Evolutionary conservation across 2,113 vertebrate species (phyloP).

Genomic region (Sapajus apella): DNA sequence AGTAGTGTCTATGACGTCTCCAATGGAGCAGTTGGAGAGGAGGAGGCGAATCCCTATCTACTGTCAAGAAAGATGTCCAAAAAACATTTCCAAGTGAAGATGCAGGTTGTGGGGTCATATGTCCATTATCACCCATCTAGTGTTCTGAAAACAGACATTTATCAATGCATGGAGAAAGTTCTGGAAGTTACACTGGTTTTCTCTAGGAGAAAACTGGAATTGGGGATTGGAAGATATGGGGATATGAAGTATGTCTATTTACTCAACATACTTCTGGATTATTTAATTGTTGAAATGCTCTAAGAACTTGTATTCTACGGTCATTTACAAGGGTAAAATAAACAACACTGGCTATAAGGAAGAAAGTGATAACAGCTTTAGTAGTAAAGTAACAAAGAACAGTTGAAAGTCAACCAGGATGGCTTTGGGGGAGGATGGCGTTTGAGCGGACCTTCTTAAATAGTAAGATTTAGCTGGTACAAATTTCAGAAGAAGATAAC

Average conservation of each 20-base stretch:
- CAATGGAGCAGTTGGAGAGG: not conserved
- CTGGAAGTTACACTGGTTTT: not conserved
- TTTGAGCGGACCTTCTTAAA: not conserved
- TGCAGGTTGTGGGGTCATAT: not conserved
- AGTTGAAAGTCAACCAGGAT: not conserved
- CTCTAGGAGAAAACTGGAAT: not conserved
- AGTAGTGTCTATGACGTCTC: not conserved
- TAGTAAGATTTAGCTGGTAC: not conserved
- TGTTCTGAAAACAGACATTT: not conserved
- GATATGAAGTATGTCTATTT: not conserved
- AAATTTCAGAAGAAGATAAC: not conserved
- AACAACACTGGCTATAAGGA: not conserved
- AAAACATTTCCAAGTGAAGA: not conserved
- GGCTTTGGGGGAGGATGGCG: not conserved
- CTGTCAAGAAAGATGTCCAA: not conserved
- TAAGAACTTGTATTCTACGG: not conserved
- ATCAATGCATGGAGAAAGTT: not conserved
- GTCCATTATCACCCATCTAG: not conserved
- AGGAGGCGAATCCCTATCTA: not conserved
- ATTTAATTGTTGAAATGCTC: not conserved
- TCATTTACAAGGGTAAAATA: not conserved
- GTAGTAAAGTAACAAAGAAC: not conserved
- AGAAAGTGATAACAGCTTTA: not conserved
- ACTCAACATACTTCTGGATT: not conserved
- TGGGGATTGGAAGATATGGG: not conserved